phyloP scores from a whole-genome alignment of 2,888 invertebrate species.

The Invenusta paracnida region DNA sequence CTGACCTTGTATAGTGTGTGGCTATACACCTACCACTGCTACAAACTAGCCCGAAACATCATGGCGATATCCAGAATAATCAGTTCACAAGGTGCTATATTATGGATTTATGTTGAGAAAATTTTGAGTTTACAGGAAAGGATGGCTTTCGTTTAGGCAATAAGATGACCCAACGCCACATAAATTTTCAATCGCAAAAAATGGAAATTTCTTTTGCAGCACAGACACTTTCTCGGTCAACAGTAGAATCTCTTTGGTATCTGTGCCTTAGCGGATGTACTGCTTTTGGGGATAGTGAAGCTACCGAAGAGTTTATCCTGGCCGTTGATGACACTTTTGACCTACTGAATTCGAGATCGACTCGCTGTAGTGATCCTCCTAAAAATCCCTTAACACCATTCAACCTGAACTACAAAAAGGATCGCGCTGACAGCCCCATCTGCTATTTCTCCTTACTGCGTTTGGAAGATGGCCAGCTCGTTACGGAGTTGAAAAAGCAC shows the following conservation, averaged over 20 bases:
- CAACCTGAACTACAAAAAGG: not conserved
- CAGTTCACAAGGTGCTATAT: too few relatives aligned
- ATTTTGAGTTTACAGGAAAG: too few relatives aligned
- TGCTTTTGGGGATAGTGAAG: not conserved
- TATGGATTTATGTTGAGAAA: too few relatives aligned
- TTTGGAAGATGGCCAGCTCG: not conserved
- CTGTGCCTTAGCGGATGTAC: not conserved
- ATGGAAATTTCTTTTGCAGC: not conserved
- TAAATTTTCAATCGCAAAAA: not conserved
- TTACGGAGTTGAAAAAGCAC: not conserved
- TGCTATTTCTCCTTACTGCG: not conserved
- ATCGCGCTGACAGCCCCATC: not conserved
- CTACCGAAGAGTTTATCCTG: not conserved
- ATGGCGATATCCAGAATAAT: too few relatives aligned
- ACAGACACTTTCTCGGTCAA: not conserved
- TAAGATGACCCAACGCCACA: not conserved
- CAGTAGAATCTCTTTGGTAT: not conserved
- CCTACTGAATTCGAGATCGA: not conserved
- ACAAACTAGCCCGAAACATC: too few relatives aligned
- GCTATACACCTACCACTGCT: too few relatives aligned
- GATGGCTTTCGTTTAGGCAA: too few relatives aligned
- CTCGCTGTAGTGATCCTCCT: not conserved
- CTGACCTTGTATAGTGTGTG: too few relatives aligned
- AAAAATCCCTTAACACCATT: not conserved
- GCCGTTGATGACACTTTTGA: not conserved